Evolutionary conservation across 2,113 vertebrate species (phyloP), one percentile per base, ranked within the genome.

Genomic region (Odobenus rosmarus): DNA sequence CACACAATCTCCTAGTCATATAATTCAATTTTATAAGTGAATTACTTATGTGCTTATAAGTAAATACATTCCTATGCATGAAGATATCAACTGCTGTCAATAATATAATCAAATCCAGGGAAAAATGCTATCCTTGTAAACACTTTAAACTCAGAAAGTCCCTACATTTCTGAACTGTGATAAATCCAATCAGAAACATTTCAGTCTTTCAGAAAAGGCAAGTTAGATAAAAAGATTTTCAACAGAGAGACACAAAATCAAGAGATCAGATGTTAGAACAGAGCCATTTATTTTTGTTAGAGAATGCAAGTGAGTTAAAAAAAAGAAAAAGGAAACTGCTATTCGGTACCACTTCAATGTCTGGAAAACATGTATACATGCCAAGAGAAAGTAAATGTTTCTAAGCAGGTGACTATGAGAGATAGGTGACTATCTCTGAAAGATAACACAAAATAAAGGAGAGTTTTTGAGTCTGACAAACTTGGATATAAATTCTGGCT

Each of bases 11-110:
- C 98, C 96, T 98, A 98, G 98, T 98, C 98, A 98, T 98, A 98
- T 99, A 99, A 99, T 99, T 99, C 98, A 99, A 99, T 99, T 99
- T 98, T 95, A 96, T 93, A 98, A 99, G 99, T 99, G 98, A 99
- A 98, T 99, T 98, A 98, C 99, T 99, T 98, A 99, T 99, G 99
- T 98, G 97, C 98, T 97, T 96, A 93, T 97, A 98, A 98, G 98
- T 98, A 98, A 99, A 98, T 98, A 97, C 98, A 99, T 98, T 99
- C 98, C 98, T 98, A 86, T 95, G 97, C 85, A 74, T 96, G 95
- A 96, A 96, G 96, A 98, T 98, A 98, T 98, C 76, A 91, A 96
- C 98, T 98, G 98, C 98, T 98, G 98, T 98, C 98, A 98, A 92
- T 97, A 97, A 97, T 97, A 96, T 98, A 98, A 99, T 99, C 97